These are phyloP conservation scores for Ophonus ardosiacus DNA, from an alignment of 2,888 invertebrate genomes.

Conservation along the genomic window DNA sequence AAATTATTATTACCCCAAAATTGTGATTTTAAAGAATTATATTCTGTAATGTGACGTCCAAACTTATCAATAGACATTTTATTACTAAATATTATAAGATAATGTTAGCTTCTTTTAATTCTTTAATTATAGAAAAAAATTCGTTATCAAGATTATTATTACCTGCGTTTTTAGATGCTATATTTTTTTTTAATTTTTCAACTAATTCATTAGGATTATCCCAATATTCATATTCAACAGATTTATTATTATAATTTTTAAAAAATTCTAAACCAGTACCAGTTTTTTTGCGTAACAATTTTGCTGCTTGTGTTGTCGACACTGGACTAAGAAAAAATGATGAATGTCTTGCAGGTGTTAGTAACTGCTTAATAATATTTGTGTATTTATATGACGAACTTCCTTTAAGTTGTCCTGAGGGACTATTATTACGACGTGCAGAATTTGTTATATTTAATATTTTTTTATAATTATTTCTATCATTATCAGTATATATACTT, in stretches of 20 bases:
- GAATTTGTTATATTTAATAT: conserved; percentile 56
- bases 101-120: background rate
- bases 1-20: too few relatives aligned
- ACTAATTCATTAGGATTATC: conserved; percentile 59
- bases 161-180: conserved; percentile 57
- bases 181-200: conserved; percentile 49
- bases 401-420: conserved; percentile 35
- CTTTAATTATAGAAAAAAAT: conserved; percentile 55
- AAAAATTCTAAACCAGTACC: background rate
- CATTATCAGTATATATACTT: conserved; percentile 34
- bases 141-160: conserved; percentile 59
- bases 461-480: conserved; percentile 54
- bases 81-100: background rate
- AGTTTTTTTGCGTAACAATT: too few relatives aligned
- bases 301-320: background rate
- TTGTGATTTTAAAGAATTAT: too few relatives aligned
- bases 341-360: background rate
- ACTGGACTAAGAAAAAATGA: background rate
- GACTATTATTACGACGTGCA: conserved; percentile 45
- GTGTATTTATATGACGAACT: conserved; percentile 24
- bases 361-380: conserved; percentile 49
- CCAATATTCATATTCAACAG: conserved; percentile 55
- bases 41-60: too few relatives aligned
- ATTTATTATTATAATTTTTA: background rate
- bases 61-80: background rate